Evolutionary conservation across 2,113 vertebrate genomes (phyloP).

Genomic region (Callithrix jacchus): DNA sequence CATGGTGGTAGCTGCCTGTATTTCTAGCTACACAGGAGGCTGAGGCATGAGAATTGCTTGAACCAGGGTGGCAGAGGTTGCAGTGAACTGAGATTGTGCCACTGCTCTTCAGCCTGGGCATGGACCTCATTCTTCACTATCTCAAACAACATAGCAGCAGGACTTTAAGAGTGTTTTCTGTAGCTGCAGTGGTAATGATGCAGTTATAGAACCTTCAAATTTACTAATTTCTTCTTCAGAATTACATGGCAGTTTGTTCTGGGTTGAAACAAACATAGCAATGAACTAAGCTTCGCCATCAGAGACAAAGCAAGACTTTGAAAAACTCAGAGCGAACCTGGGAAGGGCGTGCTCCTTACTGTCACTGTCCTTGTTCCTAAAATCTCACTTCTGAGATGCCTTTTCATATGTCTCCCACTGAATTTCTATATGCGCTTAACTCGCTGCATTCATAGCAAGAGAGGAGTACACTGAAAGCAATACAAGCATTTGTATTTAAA

Average conservation of each 20-base stretch:
- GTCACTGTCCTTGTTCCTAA: neutral
- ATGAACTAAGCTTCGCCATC: neutral
- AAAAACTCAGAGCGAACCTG: neutral
- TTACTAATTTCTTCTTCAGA: neutral
- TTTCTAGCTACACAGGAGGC: no score
- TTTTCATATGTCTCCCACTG: neutral
- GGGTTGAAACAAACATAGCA: neutral
- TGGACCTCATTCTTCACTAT: neutral
- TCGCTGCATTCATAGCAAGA: neutral
- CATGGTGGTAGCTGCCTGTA: no score
- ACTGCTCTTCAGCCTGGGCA: no score
- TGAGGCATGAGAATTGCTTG: no score
- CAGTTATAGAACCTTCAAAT: neutral
- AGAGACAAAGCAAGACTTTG: neutral
- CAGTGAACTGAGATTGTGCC: no score
- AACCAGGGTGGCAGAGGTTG: no score
- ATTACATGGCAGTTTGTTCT: neutral
- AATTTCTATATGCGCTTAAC: neutral
- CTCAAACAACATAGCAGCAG: neutral
- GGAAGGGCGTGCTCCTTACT: neutral
- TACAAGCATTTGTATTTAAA: neutral
- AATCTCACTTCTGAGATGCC: neutral
- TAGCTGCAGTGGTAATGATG: neutral
- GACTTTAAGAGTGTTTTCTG: neutral
- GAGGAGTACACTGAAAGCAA: neutral